phyloP scores from a whole-genome alignment of 2,888 invertebrate species.

The Drosophila glabriapex region DNA sequence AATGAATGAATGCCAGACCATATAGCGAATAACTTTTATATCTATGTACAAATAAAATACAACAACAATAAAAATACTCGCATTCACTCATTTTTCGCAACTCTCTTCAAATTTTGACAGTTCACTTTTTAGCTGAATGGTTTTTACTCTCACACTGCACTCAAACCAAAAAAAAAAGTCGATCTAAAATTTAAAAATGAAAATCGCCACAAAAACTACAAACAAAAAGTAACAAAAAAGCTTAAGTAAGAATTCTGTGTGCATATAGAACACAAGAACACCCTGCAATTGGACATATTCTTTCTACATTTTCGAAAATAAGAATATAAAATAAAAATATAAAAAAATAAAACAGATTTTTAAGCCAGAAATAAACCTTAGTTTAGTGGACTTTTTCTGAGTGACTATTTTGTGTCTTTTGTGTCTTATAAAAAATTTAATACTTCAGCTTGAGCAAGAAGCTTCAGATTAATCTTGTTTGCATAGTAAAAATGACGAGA shows the following conservation, averaged over 20 bases:
- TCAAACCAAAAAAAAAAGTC: background rate
- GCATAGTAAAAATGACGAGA: background rate
- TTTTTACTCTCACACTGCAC: background rate
- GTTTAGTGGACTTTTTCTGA: background rate
- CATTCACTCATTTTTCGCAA: slow-evolving; percentile 37
- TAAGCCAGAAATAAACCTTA: background rate
- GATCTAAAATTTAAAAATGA: background rate
- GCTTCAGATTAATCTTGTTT: background rate
- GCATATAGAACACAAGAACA: background rate
- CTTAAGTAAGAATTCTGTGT: background rate
- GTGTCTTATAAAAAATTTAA: fast-evolving
- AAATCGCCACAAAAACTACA: background rate
- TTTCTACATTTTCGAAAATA: background rate
- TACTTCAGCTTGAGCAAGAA: background rate
- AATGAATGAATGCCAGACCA: background rate
- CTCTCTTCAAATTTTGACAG: slow-evolving; percentile 30
- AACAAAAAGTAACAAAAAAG: background rate
- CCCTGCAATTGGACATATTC: background rate
- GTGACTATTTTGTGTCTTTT: background rate
- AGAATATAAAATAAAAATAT: background rate
- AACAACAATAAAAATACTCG: slow-evolving; percentile 38
- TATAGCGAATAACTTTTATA: slow-evolving; percentile 21
- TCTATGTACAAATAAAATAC: slow-evolving; percentile 22
- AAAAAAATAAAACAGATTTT: fast-evolving
- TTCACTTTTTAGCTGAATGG: slow-evolving; percentile 42